Percentiles rank a stretch among this genome's conserved stretches.
phyloP scores from a whole-genome alignment of 1,140 invertebrate genomes.

The Metaphire vulgaris region DNA sequence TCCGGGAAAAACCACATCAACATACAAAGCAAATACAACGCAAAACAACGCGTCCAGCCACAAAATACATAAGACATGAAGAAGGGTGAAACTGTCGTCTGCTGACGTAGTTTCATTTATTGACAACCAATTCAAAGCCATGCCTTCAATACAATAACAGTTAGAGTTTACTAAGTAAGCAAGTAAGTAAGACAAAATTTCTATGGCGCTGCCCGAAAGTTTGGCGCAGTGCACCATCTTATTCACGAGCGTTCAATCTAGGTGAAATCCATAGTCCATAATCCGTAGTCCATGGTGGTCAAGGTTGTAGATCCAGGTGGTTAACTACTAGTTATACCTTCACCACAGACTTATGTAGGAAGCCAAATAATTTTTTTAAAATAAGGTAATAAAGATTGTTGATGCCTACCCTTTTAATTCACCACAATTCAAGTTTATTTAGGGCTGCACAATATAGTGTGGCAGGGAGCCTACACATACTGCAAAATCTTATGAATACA shows the following conservation, averaged over 20 bases:
- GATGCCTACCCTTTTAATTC: no score
- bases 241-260: no score
- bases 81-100: conserved; percentile 48
- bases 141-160: conserved; percentile 33
- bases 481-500: no score
- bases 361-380: neutral
- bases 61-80: conserved; percentile 54
- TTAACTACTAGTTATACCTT: neutral
- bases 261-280: no score
- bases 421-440: no score
- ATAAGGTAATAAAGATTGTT: neutral
- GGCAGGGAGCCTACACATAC: no score
- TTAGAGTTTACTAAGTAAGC: neutral
- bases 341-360: neutral
- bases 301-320: no score
- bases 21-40: conserved; percentile 56
- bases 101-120: conserved; percentile 36
- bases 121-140: conserved; percentile 42
- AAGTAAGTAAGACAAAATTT: no score
- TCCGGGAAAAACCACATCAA: conserved; percentile 61
- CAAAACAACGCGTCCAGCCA: conserved; percentile 55
- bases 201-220: no score
- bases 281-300: no score
- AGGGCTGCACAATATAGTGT: no score
- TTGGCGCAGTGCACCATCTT: no score